Percentiles rank a stretch among this genome's conserved stretches.
phyloP scores from a whole-genome alignment of 2,888 invertebrate species.

The Microctonus brassicae region DNA sequence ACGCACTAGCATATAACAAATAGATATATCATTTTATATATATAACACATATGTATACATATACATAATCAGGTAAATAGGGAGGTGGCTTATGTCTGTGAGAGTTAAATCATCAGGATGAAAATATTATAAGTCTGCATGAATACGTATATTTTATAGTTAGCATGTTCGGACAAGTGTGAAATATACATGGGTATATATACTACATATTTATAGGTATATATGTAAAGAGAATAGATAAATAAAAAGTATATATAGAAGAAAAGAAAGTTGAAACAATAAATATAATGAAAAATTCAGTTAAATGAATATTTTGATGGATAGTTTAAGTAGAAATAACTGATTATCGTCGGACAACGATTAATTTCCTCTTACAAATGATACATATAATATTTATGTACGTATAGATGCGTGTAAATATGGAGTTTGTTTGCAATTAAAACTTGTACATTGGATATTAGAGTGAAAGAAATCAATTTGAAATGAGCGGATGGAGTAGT shows the following conservation, averaged over 20 bases:
- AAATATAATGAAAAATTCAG: neutral
- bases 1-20: neutral
- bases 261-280: slow-evolving; percentile 8
- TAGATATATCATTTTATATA: neutral
- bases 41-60: neutral
- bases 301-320: slow-evolving; percentile 6
- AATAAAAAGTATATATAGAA: neutral
- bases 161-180: neutral
- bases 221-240: neutral
- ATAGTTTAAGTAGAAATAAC: slow-evolving; percentile 16
- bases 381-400: too few relatives aligned
- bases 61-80: neutral
- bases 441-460: neutral
- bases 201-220: neutral
- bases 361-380: slow-evolving; percentile 15
- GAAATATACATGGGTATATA: neutral
- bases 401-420: neutral
- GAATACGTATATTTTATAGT: neutral
- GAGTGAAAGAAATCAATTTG: neutral
- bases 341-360: slow-evolving; percentile 27
- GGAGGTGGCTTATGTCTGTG: slow-evolving; percentile 14
- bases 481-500: neutral
- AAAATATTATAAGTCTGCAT: slow-evolving; percentile 8
- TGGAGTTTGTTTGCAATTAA: slow-evolving; percentile 12
- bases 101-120: slow-evolving; percentile 1